Base-by-base conservation (phyloP, 2,113 vertebrate genomes). In the Onychostruthus taczanowskii region DNA sequence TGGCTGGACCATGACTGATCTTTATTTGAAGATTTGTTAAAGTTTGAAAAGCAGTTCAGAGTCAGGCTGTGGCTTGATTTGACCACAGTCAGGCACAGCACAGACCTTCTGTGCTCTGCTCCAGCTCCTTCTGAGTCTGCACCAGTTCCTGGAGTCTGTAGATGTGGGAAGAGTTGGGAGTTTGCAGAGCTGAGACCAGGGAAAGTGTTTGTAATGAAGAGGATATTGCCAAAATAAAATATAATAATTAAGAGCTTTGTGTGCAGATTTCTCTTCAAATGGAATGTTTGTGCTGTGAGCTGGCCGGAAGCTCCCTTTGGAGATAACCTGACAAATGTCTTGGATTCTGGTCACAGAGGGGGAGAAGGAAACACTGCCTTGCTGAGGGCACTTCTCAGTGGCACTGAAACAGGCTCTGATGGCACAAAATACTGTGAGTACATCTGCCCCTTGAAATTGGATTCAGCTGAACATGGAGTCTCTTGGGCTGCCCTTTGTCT, bases 21-120 rank as follows among this genome's bases (percentile, higher is more conserved):
- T 84, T 77, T 56, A 63, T 1, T 2, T 72, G 52, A 89, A 75
- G 69, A 17, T 56, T 50, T 86, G 28, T 52, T 85, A 0, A 11
- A 56, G 44, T 72, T 68, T 91, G n/a, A 37, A 72, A 66, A 78
- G 74, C 84, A 67, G 12, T 68, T 83, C 50, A 26, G 17, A 83
- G 59, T 53, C 50, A n/a, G 47, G 43, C 80, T 7, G 12, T 76
- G 63, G 37, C 59, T 84, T 84, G 46, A 41, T 76, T 73, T 73
- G 70, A 41, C 53, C 18, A 2, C 2, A 3, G 58, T 39, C 4
- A 1, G 46, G 41, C 35, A 19, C 1, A 0, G 41, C 89, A 67
- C 63, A 75, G 47, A 69, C 67, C 21, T 50, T 68, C 26, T 77
- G 53, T 75, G 52, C 26, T 83, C 62, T 68, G 62, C 64, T 46